phyloP scores from a whole-genome alignment of 92 coral and sea anemone species.

The Palythoa grandiflora region DNA sequence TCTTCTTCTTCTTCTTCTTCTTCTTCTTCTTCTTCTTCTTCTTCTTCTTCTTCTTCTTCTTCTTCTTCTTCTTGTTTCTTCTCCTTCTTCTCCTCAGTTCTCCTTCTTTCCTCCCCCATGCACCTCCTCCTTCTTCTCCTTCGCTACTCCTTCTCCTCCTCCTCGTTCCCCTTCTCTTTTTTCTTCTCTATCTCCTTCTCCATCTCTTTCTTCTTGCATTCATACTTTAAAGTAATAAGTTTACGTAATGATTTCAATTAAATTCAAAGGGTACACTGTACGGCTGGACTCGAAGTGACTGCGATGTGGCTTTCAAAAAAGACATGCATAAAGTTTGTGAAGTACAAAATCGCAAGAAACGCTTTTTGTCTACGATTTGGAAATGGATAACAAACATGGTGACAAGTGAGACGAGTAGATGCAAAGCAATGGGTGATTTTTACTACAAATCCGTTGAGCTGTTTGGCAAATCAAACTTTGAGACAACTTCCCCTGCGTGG shows the following conservation, averaged over 20 bases:
- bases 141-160: too few species aligned
- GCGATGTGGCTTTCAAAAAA: constrained; percentile 65
- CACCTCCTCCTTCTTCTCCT: neutral
- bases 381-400: constrained; percentile 50
- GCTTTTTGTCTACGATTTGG: constrained; percentile 49
- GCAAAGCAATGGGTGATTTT: constrained; percentile 62
- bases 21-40: too few species aligned
- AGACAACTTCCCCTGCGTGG: constrained; percentile 76
- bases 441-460: constrained; percentile 72
- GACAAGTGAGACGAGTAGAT: constrained; percentile 51
- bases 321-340: constrained; percentile 69
- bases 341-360: constrained; percentile 47
- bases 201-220: neutral
- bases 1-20: too few species aligned
- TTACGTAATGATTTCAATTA: neutral
- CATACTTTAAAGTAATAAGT: too few species aligned
- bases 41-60: neutral
- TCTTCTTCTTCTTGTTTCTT: neutral
- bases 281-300: constrained; percentile 1
- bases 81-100: neutral
- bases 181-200: neutral
- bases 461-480: constrained; percentile 65
- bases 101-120: too few species aligned
- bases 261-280: neutral
- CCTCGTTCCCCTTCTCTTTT: neutral